Base-by-base conservation (phyloP, 2,113 vertebrate genomes). In the Syrrhaptes paradoxus region DNA sequence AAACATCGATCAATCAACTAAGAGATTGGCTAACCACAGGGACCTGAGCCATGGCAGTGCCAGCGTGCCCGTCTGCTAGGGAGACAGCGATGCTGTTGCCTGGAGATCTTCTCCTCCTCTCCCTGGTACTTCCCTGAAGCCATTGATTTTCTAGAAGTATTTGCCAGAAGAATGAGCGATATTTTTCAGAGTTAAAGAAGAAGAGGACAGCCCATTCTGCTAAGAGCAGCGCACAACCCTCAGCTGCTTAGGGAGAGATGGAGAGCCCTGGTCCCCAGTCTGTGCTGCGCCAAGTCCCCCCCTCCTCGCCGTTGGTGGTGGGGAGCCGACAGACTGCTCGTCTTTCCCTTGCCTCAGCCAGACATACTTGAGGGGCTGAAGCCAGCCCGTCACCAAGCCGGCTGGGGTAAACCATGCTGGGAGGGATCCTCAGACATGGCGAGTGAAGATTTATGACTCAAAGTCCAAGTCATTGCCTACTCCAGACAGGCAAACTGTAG, bases 291-390 rank as follows among this genome's bases (percentile, higher is more conserved):
- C 1, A 2, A 59, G 28, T 48, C 6, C 25, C 29, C 25, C 25
- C 10, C 21, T 45, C 11, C 25, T 62, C 5, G 19, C 10, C 0
- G 0, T 31, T 0, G 4, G 21, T 5, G 26, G 9, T 38, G 70
- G 45, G 0, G 1, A 70, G 41, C 34, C 5, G 29, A 43, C 19
- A 41, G 58, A 63, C 5, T 25, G 0, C 46, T 65, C 43, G 63
- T 31, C 41, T 46, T 76, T 38, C 32, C 34, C 38, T 34, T 17
- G 15, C 54, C 29, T 68, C 34, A 31, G 19, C 45, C 85, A 72
- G 65, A 65, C 11, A 8, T 21, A 15, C 17, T 5, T n/a, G 24
- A 48, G 51, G 32, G 59, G 46, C 46, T 92, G 76, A 17, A 4
- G 8, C 29, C 59, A 36, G 55, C 28, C 25, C 10, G 0, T 25